Conservation (phyloP, 2,797 vertebrate species). For the Acrocephalus scirpaceus region DNA sequence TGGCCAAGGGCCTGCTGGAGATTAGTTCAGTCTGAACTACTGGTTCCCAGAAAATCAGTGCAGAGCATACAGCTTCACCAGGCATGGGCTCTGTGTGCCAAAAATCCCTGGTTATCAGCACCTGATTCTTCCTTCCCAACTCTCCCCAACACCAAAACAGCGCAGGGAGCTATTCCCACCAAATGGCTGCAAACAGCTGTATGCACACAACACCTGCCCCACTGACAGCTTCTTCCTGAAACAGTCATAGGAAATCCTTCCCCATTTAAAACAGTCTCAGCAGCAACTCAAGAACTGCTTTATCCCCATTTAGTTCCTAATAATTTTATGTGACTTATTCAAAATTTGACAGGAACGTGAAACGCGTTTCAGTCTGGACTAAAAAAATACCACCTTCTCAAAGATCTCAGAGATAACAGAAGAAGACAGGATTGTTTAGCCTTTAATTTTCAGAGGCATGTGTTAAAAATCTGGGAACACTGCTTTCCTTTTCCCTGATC, state of each 20-base stretch:
- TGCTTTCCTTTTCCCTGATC: constrained; percentile 21
- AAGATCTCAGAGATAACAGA: not conserved
- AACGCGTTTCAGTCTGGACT: not conserved
- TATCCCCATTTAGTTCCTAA: not conserved
- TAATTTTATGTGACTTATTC: not conserved
- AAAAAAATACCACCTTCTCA: not conserved
- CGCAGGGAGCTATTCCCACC: not conserved
- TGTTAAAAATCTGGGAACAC: not conserved
- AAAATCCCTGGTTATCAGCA: not conserved
- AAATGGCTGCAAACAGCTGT: not conserved
- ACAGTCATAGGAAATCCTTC: not conserved
- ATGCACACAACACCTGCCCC: not conserved
- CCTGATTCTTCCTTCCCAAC: not conserved
- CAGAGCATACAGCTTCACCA: not conserved
- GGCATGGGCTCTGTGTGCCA: not conserved
- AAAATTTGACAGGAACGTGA: not conserved
- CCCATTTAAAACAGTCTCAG: not conserved
- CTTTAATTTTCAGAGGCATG: not conserved
- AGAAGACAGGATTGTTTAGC: not conserved
- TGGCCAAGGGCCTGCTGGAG: not conserved
- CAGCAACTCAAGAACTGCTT: not conserved
- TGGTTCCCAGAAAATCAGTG: not conserved
- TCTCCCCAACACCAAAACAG: not conserved
- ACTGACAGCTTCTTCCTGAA: not conserved
- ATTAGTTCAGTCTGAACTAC: not conserved